Percentiles rank a stretch among this genome's conserved stretches.
These are phyloP conservation scores for Calameuta idolon DNA, from an alignment of 2,888 invertebrate species.

Conservation along the genomic window DNA sequence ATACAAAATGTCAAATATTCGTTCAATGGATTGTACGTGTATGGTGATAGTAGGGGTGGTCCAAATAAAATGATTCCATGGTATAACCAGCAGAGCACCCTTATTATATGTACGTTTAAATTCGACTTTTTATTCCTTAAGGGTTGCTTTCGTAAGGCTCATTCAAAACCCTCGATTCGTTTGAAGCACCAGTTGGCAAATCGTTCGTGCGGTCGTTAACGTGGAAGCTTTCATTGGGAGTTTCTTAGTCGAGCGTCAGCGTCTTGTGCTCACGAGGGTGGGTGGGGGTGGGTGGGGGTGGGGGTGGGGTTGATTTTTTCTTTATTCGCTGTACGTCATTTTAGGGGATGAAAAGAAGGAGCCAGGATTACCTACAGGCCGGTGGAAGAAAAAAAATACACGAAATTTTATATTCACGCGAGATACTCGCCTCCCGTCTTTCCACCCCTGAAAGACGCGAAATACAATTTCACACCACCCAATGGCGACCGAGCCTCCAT, in stretches of 20 bases:
- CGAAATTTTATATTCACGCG: slow-evolving; percentile 32
- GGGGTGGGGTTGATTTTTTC: not conserved
- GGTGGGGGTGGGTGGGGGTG: no score
- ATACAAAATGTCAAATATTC: not conserved
- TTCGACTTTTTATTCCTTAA: not conserved
- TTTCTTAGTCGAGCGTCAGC: not conserved
- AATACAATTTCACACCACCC: slow-evolving; percentile 46
- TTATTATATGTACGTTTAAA: not conserved
- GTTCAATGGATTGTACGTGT: not conserved
- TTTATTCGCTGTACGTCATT: slow-evolving; percentile 9
- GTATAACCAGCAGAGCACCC: not conserved
- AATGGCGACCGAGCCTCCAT: not conserved
- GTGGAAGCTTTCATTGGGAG: not conserved
- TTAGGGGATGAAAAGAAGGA: slow-evolving; percentile 9
- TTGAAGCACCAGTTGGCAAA: not conserved
- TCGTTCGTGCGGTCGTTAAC: not conserved
- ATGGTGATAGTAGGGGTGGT: not conserved
- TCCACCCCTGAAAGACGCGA: slow-evolving; percentile 27
- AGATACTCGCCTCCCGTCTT: slow-evolving; percentile 13
- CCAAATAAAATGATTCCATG: not conserved
- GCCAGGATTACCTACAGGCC: slow-evolving; percentile 25
- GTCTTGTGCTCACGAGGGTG: not conserved
- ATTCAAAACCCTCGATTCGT: not conserved
- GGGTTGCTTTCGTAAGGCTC: not conserved
- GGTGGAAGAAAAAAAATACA: slow-evolving; percentile 36